Percentiles rank a stretch among this genome's conserved stretches.
Evolutionary conservation across 2,113 vertebrate species (phyloP).

Genomic region (Solenodon paradoxus): DNA sequence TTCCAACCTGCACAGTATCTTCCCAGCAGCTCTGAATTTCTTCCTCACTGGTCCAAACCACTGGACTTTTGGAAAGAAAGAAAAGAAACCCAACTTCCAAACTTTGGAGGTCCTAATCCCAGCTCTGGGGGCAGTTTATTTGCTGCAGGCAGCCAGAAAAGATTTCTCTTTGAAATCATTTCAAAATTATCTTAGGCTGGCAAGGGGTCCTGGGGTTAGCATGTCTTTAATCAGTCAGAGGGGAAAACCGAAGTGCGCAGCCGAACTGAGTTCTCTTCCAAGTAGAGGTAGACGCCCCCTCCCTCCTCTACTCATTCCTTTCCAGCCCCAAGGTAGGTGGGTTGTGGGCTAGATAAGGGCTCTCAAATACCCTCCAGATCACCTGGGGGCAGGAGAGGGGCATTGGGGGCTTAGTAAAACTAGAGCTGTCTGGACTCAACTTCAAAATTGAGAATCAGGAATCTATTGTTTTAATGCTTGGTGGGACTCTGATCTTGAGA

Average conservation of each 20-base stretch:
- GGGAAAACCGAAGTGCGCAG: background rate
- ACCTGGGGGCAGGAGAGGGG: background rate
- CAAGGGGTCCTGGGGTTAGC: background rate
- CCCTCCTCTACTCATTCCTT: background rate
- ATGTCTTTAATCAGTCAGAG: background rate
- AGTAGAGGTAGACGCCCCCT: background rate
- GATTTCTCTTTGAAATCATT: background rate
- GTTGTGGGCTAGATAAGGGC: no score
- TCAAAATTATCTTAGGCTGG: background rate
- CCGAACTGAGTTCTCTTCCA: background rate
- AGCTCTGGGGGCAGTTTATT: background rate
- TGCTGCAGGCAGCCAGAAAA: background rate
- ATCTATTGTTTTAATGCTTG: background rate
- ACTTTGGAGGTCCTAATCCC: background rate
- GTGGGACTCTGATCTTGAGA: background rate
- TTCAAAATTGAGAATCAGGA: background rate
- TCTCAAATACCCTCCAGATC: background rate
- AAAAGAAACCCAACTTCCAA: background rate
- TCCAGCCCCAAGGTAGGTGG: background rate
- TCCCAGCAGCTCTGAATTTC: background rate
- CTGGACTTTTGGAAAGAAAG: slow-evolving; percentile 9
- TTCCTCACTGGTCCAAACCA: slow-evolving; percentile 25
- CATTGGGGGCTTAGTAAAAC: background rate
- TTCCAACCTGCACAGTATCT: background rate
- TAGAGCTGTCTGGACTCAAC: background rate